phyloP scores from a whole-genome alignment of 64 coral and sea anemone genomes.

The Anthopleura sola region DNA sequence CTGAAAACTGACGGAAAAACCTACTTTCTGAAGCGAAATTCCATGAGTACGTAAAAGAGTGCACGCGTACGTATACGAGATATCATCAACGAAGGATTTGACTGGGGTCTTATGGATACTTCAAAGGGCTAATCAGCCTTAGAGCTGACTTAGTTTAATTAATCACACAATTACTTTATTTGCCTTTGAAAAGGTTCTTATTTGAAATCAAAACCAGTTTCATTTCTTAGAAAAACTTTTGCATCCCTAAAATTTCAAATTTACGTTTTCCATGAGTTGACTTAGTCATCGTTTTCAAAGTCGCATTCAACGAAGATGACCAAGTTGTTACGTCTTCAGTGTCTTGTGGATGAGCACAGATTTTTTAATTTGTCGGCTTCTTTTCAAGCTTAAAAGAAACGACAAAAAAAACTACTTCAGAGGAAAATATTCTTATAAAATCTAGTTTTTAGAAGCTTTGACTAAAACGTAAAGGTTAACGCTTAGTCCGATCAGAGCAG shows the following conservation, averaged over 20 bases:
- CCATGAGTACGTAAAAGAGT: neutral
- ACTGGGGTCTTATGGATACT: constrained; percentile 1
- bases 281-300: too few relatives aligned
- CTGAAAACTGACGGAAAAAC: too few relatives aligned
- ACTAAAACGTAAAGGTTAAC: neutral
- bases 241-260: neutral
- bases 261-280: neutral
- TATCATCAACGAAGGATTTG: neutral
- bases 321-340: too few relatives aligned
- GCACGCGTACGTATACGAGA: neutral
- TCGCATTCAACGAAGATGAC: too few relatives aligned
- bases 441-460: too few relatives aligned
- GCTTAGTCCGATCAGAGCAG: neutral
- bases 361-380: too few relatives aligned
- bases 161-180: neutral
- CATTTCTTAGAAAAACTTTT: neutral
- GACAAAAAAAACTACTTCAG: too few relatives aligned
- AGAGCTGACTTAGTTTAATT: neutral
- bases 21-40: neutral
- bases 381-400: too few relatives aligned
- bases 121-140: neutral
- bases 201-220: neutral
- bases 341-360: too few relatives aligned
- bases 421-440: too few relatives aligned
- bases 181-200: neutral